Evolutionary conservation across 2,888 invertebrate species (phyloP).

Genomic region (Ophion costatus): DNA sequence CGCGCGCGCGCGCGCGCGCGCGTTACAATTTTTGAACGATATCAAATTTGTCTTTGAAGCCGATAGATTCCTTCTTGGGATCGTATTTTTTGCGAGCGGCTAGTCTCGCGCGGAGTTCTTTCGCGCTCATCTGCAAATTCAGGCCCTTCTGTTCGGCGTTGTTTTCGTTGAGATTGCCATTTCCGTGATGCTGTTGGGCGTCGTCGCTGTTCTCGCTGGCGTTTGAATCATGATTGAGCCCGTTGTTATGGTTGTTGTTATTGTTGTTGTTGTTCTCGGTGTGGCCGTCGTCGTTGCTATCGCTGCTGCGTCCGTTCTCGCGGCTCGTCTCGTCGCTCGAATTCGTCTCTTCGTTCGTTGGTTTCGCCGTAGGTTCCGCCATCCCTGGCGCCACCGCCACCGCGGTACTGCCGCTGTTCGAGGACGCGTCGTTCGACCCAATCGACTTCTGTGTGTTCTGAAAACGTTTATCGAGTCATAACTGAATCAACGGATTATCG

Average conservation of each 20-base stretch:
- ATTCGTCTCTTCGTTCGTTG: slow-evolving; percentile 67
- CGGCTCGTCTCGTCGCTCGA: slow-evolving; percentile 65
- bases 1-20: neutral
- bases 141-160: slow-evolving; percentile 83
- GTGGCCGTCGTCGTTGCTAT: slow-evolving; percentile 48
- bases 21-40: slow-evolving; percentile 95
- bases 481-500: neutral
- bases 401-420: slow-evolving; percentile 76
- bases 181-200: slow-evolving; percentile 64
- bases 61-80: slow-evolving; percentile 95
- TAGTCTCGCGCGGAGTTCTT: slow-evolving; percentile 94
- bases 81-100: slow-evolving; percentile 95
- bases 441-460: slow-evolving; percentile 79
- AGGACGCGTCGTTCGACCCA: slow-evolving; percentile 77
- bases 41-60: slow-evolving; percentile 96
- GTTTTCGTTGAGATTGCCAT: slow-evolving; percentile 75
- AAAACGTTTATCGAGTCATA: slow-evolving; percentile 55
- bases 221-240: slow-evolving; percentile 38
- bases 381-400: slow-evolving; percentile 46
- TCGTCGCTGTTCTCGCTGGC: slow-evolving; percentile 67
- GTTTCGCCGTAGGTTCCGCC: slow-evolving; percentile 41
- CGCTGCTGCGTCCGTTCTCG: slow-evolving; percentile 66
- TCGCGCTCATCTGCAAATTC: slow-evolving; percentile 96
- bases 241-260: slow-evolving; percentile 65
- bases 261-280: slow-evolving; percentile 64